A percentile compares a stretch with the other conserved stretches of the same genome.
phyloP scores from a whole-genome alignment of 2,797 vertebrate genomes.

The Nannoperca obscura region DNA sequence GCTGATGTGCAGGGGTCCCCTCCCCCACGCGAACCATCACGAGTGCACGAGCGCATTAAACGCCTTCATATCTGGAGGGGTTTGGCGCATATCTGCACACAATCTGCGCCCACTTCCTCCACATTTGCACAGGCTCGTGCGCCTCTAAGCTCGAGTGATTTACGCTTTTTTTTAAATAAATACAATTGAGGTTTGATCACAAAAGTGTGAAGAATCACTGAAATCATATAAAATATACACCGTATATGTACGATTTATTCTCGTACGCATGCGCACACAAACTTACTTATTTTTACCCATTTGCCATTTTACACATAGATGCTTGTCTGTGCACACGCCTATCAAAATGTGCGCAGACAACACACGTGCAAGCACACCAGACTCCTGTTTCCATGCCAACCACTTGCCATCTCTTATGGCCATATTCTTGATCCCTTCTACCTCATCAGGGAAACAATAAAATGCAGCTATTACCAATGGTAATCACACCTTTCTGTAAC shows the following conservation, averaged over 20 bases:
- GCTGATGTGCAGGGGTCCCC: slow-evolving; percentile 71
- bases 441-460: slow-evolving; percentile 12
- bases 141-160: neutral
- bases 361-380: slow-evolving; percentile 67
- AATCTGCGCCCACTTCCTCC: slow-evolving; percentile 14
- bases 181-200: neutral
- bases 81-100: slow-evolving; percentile 53
- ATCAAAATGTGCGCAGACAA: slow-evolving; percentile 23
- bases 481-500: neutral
- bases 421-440: slow-evolving; percentile 26
- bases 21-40: slow-evolving; percentile 63
- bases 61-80: slow-evolving; percentile 48
- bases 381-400: slow-evolving; percentile 81
- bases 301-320: slow-evolving; percentile 16
- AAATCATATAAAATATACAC: neutral
- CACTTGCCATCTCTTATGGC: slow-evolving; percentile 19
- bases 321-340: slow-evolving; percentile 6
- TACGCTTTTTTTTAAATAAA: neutral
- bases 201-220: neutral
- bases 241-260: fast-evolving
- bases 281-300: neutral
- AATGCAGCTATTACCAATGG: too few relatives aligned
- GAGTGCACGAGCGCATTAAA: slow-evolving; percentile 49
- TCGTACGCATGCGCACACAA: slow-evolving; percentile 26
- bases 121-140: neutral